Percentiles rank a stretch among this genome's conserved stretches.
phyloP scores from a whole-genome alignment of 2,113 vertebrate genomes.

The Xenopus laevis region DNA sequence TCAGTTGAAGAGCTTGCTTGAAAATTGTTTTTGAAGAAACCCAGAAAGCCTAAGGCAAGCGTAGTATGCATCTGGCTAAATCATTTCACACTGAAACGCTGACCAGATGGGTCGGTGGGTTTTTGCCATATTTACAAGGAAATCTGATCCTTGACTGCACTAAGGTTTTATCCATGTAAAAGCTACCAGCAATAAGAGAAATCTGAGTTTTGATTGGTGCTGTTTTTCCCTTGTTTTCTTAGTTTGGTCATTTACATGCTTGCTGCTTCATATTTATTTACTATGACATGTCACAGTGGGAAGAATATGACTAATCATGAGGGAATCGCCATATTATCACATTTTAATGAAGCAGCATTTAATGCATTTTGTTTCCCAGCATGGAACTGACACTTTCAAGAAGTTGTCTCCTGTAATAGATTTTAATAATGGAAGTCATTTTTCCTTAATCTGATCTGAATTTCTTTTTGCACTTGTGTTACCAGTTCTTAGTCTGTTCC shows the following conservation, averaged over 20 bases:
- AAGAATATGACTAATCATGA: background rate
- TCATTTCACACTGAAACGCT: slow-evolving; percentile 61
- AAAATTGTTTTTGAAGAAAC: slow-evolving; percentile 53
- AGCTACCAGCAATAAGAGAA: background rate
- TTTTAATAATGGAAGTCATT: background rate
- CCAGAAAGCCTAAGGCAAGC: slow-evolving; percentile 60
- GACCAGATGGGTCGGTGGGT: slow-evolving; percentile 66
- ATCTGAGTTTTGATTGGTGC: background rate
- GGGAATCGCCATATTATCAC: background rate
- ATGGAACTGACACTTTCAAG: background rate
- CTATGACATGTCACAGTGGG: background rate
- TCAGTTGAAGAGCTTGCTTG: slow-evolving; percentile 47
- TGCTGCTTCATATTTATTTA: background rate
- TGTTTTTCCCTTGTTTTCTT: background rate
- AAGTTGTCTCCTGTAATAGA: background rate
- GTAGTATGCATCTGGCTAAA: slow-evolving; percentile 57
- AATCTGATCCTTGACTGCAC: slow-evolving; percentile 47
- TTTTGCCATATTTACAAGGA: slow-evolving; percentile 56
- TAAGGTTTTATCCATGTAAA: slow-evolving; percentile 36
- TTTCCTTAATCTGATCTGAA: too few relatives aligned
- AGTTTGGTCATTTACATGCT: background rate
- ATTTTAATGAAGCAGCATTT: slow-evolving; percentile 1
- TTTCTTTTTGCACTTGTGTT: background rate
- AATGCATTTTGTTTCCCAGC: background rate
- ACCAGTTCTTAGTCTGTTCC: too few relatives aligned